Base-by-base conservation (phyloP, 2,797 vertebrate species). In the Bradypodion pumilum region DNA sequence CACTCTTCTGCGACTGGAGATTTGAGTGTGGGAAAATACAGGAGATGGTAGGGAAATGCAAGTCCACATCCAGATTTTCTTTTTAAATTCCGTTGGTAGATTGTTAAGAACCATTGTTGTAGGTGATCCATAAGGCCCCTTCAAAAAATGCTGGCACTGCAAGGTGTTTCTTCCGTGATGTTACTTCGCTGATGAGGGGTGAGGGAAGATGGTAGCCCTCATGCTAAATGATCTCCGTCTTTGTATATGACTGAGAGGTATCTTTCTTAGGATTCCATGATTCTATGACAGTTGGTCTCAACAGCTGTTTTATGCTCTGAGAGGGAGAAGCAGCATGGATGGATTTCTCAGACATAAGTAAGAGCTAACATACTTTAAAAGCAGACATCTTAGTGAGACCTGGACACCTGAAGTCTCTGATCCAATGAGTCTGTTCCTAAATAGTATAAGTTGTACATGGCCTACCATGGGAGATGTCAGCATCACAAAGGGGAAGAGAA, bases 241-340 rank as follows among this genome's bases (percentile, higher is more conserved):
- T 76, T 81, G 52, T 85, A n/a, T 85, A n/a, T 49, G 73, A 37
- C 65, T 40, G 27, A 59, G 65, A 62, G 65, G 49, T n/a, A n/a
- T 13, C n/a, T 69, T 32, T 65, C 65, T 60, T 69, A 76, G 65
- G 59, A 81, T 81, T 76, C 84, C 42, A 85, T 81, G 74, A 32
- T 85, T 85, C 84, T 70, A 76, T 85, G 65, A 7, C 84, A 85
- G 84, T 85, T 85, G 73, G 65, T 70, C 56, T 72, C 78, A 85
- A 85, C 84, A 76, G 84, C 40, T 85, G 73, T 44, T 85, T 80
- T 76, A 37, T 40, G 32, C 65, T 81, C 42, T 49, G 49, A 32
- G 37, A 60, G 46, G 62, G 74, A 49, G 42, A 77, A 79, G 60
- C 23, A 85, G 21, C 15, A 56, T 62, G 32, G 59, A 42, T 62